Evolutionary conservation across 2,113 vertebrate species (phyloP).

Genomic region (Seriola rivoliana): DNA sequence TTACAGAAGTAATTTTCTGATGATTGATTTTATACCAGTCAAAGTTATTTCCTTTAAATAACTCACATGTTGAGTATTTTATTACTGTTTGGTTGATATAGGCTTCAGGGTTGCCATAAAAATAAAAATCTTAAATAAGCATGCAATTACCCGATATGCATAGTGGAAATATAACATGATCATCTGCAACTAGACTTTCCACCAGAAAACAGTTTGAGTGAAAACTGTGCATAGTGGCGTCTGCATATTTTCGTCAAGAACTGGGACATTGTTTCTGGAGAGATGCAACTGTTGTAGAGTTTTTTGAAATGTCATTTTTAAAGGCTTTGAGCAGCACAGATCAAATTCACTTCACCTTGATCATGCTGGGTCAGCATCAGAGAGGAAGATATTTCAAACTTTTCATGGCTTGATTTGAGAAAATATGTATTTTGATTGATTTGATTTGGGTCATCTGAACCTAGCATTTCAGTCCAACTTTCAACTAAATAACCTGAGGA

Average conservation of each 20-base stretch:
- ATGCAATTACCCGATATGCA: neutral
- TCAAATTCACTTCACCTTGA: neutral
- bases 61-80: neutral
- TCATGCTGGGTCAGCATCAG: neutral
- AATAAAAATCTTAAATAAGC: neutral
- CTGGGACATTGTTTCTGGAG: neutral
- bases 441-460: neutral
- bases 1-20: neutral
- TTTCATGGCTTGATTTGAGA: neutral
- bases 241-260: neutral
- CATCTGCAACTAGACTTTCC: neutral
- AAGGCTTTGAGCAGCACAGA: conserved; percentile 19
- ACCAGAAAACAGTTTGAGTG: neutral
- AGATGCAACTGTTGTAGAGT: neutral
- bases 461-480: neutral
- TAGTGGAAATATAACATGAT: neutral
- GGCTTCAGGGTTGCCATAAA: neutral
- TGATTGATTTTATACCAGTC: neutral
- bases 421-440: conserved; percentile 3
- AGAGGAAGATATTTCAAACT: conserved; percentile 6
- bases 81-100: neutral
- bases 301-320: conserved; percentile 21
- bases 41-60: neutral
- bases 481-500: neutral
- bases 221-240: neutral